Evolutionary conservation across 2,797 vertebrate genomes (phyloP).

Genomic region (Pipistrellus pipistrellus): DNA sequence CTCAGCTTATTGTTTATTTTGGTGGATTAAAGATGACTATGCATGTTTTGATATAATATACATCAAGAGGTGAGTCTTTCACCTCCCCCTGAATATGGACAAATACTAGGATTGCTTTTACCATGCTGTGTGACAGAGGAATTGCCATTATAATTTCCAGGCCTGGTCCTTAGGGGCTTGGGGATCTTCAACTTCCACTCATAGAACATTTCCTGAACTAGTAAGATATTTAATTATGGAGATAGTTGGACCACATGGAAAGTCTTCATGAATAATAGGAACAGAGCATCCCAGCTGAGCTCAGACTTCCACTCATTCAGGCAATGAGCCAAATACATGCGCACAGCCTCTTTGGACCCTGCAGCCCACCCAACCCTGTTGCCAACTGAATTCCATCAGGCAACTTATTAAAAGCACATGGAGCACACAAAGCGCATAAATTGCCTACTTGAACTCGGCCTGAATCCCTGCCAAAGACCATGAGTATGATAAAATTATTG

Average conservation of each 20-base stretch:
- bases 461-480: neutral
- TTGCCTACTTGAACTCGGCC: neutral
- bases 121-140: neutral
- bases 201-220: neutral
- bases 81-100: neutral
- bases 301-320: neutral
- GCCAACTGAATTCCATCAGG: neutral
- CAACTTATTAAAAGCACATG: neutral
- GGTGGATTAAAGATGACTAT: neutral
- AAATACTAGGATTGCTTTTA: neutral
- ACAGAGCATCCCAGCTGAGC: neutral
- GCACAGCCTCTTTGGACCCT: neutral
- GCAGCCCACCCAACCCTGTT: neutral
- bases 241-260: neutral
- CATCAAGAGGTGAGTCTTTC: neutral
- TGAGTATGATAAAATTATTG: neutral
- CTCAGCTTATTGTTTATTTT: neutral
- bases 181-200: neutral
- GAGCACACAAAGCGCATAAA: neutral
- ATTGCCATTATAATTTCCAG: neutral
- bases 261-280: neutral
- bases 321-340: neutral
- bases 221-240: neutral
- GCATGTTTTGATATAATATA: neutral
- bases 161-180: rapidly evolving